Percentiles rank a stretch among this genome's conserved stretches.
phyloP scores from a whole-genome alignment of 2,113 vertebrate species.

The Pelvicachromis taeniatus region DNA sequence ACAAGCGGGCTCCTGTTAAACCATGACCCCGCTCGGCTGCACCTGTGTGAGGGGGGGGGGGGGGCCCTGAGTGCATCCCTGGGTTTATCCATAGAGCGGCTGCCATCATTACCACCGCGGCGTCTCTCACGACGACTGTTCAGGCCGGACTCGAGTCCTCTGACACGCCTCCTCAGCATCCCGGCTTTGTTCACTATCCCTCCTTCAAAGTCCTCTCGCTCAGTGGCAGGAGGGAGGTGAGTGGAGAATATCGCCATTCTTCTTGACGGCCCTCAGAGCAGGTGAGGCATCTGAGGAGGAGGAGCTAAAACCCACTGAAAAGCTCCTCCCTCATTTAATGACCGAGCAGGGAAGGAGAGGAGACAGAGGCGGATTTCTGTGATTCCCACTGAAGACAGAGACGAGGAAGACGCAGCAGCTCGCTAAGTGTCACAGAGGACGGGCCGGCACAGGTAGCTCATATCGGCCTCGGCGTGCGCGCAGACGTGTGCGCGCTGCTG shows the following conservation, averaged over 20 bases:
- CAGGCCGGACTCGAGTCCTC: slow-evolving; percentile 26
- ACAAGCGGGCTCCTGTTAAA: neutral
- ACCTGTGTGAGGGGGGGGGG: neutral
- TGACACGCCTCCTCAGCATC: slow-evolving; percentile 23
- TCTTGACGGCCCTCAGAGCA: slow-evolving; percentile 34
- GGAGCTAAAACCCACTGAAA: slow-evolving; percentile 13
- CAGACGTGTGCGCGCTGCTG: neutral
- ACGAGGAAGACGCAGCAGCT: slow-evolving; percentile 40
- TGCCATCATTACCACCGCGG: slow-evolving; percentile 8
- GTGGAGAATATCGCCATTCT: slow-evolving; percentile 28
- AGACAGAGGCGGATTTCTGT: neutral
- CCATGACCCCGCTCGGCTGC: neutral
- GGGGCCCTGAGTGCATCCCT: slow-evolving; percentile 4
- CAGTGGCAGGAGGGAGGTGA: neutral
- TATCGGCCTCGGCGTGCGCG: slow-evolving; percentile 15
- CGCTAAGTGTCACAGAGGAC: slow-evolving; percentile 64
- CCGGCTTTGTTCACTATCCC: slow-evolving; percentile 39
- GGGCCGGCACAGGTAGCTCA: slow-evolving; percentile 38
- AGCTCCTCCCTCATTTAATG: slow-evolving; percentile 28
- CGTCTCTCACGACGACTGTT: neutral
- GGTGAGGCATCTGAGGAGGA: neutral
- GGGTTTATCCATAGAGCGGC: slow-evolving; percentile 34
- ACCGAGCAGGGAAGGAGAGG: slow-evolving; percentile 8
- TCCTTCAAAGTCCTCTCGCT: slow-evolving; percentile 25
- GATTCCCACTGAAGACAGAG: slow-evolving; percentile 37